Evolutionary conservation across 1,140 invertebrate genomes (phyloP), one percentile per base, ranked within the genome.

Genomic region (Xylocopa sonorina): DNA sequence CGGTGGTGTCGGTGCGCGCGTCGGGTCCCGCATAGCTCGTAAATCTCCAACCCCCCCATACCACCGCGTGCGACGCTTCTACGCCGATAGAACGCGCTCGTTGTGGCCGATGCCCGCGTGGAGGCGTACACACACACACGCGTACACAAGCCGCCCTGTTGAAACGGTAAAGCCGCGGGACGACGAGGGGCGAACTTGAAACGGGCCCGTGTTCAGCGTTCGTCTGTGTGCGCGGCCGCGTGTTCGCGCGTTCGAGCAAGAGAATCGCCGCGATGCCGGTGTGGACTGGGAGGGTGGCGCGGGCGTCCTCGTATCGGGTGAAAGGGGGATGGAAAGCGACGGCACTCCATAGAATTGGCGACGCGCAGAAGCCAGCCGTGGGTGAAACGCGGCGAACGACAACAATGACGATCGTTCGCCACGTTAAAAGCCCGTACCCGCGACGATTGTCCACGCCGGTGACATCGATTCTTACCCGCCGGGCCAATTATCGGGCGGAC

Each of bases 1-100:
- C n/a, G 57, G 55, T 43, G 46, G 64, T 38, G 55, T 43, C 38
- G 69, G 64, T 24, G 82, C 75, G 64, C 75, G 50, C 57, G 67
- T 66, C 60, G 78, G 57, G 62, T 60, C 73, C 77, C 81, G 85
- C 87, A 88, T 88, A 88, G 87, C 87, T 88, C 87, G 87, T 88
- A 88, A 88, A 88, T 88, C 87, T 88, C n/a, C n/a, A n/a, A n/a
- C n/a, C 83, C 41, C 63, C 82, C 67, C 75, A 77, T 66, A 72
- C 81, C 57, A 48, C 27, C 53, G 48, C 46, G 60, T 75, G 79
- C 82, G 71, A 78, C 87, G 84, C 77, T 88, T 88, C 78, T 81
- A 88, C 83, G 81, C 80, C 84, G 87, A 88, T 88, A 88, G 82
- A 84, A 84, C 82, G 80, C 69, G 76, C 72, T 71, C 75, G 87